Conservation (phyloP, 2,888 invertebrate species). For the Drosophila aldrichi region DNA sequence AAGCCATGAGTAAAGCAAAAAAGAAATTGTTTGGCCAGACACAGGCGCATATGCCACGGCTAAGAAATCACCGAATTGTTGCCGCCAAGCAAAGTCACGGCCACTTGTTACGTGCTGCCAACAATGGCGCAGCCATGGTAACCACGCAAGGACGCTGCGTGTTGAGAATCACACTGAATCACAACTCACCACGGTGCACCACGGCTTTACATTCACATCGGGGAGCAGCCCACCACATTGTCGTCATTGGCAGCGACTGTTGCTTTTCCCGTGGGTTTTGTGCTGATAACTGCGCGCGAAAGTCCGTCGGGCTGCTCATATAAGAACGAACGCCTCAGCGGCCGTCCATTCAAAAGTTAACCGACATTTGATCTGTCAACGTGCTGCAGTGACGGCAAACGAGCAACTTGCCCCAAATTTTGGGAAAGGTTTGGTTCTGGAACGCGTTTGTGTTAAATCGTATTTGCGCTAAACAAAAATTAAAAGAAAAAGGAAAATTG, state of each 20-base stretch:
- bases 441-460: conserved; percentile 23
- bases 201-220: not conserved
- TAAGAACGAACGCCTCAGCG: conserved; percentile 77
- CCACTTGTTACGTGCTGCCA: conserved; percentile 72
- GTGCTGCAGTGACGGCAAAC: conserved; percentile 54
- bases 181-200: conserved; percentile 52
- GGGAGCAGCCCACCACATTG: conserved; percentile 37
- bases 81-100: conserved; percentile 30
- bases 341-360: conserved; percentile 82
- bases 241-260: conserved; percentile 55
- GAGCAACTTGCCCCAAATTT: conserved; percentile 7
- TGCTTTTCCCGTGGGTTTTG: conserved; percentile 59
- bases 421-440: conserved; percentile 10
- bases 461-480: not conserved
- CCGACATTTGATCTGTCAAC: conserved; percentile 84
- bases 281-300: conserved; percentile 60
- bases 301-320: conserved; percentile 62
- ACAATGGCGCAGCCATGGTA: conserved; percentile 14
- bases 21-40: not conserved
- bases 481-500: not conserved
- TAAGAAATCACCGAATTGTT: conserved; percentile 34
- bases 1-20: too few species aligned
- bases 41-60: not conserved
- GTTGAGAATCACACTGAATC: conserved; percentile 34
- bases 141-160: conserved; percentile 27